Conservation (phyloP, 2,113 vertebrate genomes). For the Hydrochoerus hydrochaeris region DNA sequence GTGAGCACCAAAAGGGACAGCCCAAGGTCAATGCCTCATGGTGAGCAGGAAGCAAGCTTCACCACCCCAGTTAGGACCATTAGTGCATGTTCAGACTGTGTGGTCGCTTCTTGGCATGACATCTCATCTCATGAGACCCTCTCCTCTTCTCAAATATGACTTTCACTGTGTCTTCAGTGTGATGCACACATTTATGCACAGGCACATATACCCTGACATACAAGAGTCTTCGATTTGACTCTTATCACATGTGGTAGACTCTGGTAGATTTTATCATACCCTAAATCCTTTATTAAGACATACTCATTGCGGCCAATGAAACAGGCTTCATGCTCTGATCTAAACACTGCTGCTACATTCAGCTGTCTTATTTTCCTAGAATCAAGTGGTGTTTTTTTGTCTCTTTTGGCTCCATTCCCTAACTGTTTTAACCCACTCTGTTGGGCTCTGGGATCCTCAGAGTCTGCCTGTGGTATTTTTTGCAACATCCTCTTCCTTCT, state of each 20-base stretch:
- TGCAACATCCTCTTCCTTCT: background rate
- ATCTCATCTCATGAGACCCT: no score
- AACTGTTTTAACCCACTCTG: background rate
- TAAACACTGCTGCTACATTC: background rate
- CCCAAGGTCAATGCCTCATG: no score
- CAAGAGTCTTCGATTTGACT: background rate
- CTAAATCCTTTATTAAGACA: background rate
- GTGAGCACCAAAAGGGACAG: accelerated
- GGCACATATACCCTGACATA: background rate
- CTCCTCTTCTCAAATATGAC: no score
- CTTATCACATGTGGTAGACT: background rate
- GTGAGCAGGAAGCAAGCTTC: background rate
- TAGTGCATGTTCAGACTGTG: accelerated
- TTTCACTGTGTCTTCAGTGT: no score
- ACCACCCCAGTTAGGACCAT: accelerated
- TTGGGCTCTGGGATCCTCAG: background rate
- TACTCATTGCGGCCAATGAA: background rate
- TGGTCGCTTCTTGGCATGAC: accelerated
- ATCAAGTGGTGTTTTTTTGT: background rate
- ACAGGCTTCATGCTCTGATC: background rate
- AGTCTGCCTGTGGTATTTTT: background rate
- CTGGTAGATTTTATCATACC: background rate
- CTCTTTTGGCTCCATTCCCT: background rate
- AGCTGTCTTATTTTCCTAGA: background rate
- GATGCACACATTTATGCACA: accelerated